Evolutionary conservation across 2,113 vertebrate species (phyloP), one percentile per base, ranked within the genome.

Genomic region (Naja naja): DNA sequence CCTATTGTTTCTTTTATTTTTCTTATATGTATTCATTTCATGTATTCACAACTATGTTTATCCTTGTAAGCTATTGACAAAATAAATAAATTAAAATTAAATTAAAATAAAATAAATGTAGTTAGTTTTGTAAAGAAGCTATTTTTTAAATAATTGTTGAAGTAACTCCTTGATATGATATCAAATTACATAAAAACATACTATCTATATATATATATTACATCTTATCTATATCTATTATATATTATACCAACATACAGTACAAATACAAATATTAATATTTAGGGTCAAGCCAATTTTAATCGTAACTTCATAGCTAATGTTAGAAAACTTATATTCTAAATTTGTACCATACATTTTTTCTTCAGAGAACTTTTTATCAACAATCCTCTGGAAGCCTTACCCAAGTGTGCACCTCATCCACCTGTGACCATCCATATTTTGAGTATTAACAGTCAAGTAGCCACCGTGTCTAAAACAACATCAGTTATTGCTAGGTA

Each of bases 381-480:
- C 96, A 93, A 96, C 93, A 96, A 95, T 93, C 95, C 92, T 94
- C 93, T 97, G 95, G 95, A 97, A 94, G 90, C 94, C 60, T 89
- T 94, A 16, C 92, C 64, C 85, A 93, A 90, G 86, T 88, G 53
- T 7, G 47, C 94, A 89, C 92, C 90, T 93, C 92, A 95, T 55
- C 90, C 89, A 45, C 93, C 93, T 81, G 89, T 90, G 91, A 0
- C 88, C 45, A 0, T 90, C 94, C 93, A 92, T 69, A 90, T 96
- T 95, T 96, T 96, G 96, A 96, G 94, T 93, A 43, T 69, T 60
- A 93, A 45, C 89, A 93, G 94, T 43, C 93, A 95, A 86, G 74
- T 96, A 93, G 94, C 94, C 88, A 94, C 93, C 86, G 27, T 96
- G 91, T 95, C 90, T 92, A 94, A 97, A 94, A 93, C 88, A 89